Base-by-base conservation (phyloP, 1,140 invertebrate genomes). In the Anastrepha ludens region DNA sequence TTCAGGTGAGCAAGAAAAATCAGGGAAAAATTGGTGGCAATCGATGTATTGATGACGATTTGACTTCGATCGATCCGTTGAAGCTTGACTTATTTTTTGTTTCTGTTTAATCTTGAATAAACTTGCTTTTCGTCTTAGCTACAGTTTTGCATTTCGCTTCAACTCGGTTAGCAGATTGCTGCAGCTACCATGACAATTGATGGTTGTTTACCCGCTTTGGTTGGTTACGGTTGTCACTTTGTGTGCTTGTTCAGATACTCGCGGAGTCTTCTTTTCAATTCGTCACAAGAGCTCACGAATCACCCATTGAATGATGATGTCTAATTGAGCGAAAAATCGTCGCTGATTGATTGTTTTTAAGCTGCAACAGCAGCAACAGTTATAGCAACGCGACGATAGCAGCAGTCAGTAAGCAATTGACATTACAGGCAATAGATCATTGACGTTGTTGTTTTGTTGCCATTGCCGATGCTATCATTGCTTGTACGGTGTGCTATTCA, bases 311-410 rank as follows among this genome's bases (percentile, higher is more conserved):
- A 91, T 89, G 90, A 88, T 91, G 86, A 70, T 55, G 91, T 91
- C 91, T 92, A 92, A 92, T 92, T 92, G 91, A 92, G 91, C 91
- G 91, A 90, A 89, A 92, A 92, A 92, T 92, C 91, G 90, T 90
- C 88, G 91, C 89, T 92, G 91, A 92, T 92, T 92, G 91, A 92
- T 92, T 92, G 91, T 90, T 90, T 86, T 62, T 44, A 58, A 81
- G n/a, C 50, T 29, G 47, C 17, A n/a, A 2, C 44, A n/a, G n/a
- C 74, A 55, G 47, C 74, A 6, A 44, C 44, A 17, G 70, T 15
- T 11, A 15, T n/a, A 47, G 44, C 41, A 47, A 29, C n/a, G 44
- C 39, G 17, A 47, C 70, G 47, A 41, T n/a, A 29, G 17, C 74
- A 81, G 9, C 74, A 58, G 17, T 8, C 47, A 81, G 17, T 47